Base-by-base conservation (phyloP, 2,113 vertebrate genomes). In the Hippotragus niger region DNA sequence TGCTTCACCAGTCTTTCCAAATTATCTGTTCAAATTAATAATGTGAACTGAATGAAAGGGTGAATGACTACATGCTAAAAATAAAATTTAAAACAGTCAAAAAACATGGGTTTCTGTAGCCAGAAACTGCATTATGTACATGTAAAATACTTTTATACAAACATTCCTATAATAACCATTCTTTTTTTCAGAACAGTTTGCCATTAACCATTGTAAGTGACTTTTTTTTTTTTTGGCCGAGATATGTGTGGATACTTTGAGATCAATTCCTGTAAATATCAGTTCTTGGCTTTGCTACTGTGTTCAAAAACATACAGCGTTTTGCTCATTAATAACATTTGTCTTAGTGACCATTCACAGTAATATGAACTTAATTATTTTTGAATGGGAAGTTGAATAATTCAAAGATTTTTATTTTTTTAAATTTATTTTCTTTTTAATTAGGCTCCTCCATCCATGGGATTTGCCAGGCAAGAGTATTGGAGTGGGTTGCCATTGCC, bases 21-120 rank as follows among this genome's bases (percentile, higher is more conserved):
- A 97, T 84, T 83, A 81, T 97, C 86, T 91, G 33, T 95, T 97
- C 62, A 97, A 95, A 96, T 95, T 95, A 97, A 80, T 58, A 82
- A 86, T 55, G 67, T 94, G 89, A 96, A 87, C 45, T 95, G 67
- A 96, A 83, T 93, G 31, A 95, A 96, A 94, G 60, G 16, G 2
- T 57, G 57, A 92, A 84, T 96, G 80, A 92, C 40, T 82, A 53
- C 10, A 94, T 95, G 67, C 47, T 95, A 93, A 98, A 96, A 95
- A 71, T 84, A 90, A 90, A 93, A 92, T 64, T 78, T 71, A 88
- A 81, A 76, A 43, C 14, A 80, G 1, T 17, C 5, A 15, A 86
- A 50, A 88, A 81, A 40, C 43, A 78, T 33, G 33, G 9, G 7
- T 84, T 88, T 96, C 29, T 89, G 7, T 71, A 74, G 45, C 13